A percentile compares a stretch with the other conserved stretches of the same genome.
Evolutionary conservation across 2,113 vertebrate species (phyloP).

Genomic region (Cyprinodon tularosa): DNA sequence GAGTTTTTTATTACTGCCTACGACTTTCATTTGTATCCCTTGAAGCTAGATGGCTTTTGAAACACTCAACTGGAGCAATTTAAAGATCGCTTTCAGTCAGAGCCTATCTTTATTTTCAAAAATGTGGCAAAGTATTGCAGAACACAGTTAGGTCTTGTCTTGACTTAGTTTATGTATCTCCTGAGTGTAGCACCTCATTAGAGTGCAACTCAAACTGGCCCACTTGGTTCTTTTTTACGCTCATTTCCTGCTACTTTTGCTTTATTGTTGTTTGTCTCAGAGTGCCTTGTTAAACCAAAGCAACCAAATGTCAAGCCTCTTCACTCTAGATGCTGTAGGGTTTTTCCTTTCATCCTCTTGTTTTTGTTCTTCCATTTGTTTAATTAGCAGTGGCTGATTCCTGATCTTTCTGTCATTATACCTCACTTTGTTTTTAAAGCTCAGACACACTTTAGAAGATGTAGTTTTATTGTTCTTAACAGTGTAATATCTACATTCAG

Average conservation of each 20-base stretch:
- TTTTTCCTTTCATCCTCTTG: conserved; percentile 48
- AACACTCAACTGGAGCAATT: conserved; percentile 29
- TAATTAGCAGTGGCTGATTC: conserved; percentile 43
- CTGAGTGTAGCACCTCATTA: conserved; percentile 35
- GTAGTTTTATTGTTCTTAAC: background rate
- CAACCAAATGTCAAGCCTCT: conserved; percentile 55
- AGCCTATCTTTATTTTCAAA: conserved; percentile 15
- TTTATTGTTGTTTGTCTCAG: conserved; percentile 42
- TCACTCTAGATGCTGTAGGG: conserved; percentile 33
- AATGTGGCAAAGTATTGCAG: conserved; percentile 9
- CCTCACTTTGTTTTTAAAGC: background rate
- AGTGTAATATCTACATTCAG: background rate
- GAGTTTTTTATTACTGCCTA: conserved; percentile 41
- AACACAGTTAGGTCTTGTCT: conserved; percentile 22
- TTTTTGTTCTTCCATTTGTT: conserved; percentile 55
- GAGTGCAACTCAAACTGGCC: conserved; percentile 35
- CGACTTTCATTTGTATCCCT: conserved; percentile 31
- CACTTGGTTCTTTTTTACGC: conserved; percentile 37
- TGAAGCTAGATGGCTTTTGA: conserved; percentile 29
- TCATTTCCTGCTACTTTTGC: conserved; percentile 43
- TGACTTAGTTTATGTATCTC: conserved; percentile 4
- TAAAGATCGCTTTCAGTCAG: conserved; percentile 26
- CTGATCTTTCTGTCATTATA: conserved; percentile 24
- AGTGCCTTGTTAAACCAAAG: conserved; percentile 62
- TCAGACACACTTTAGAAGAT: background rate